Evolutionary conservation across 2,113 vertebrate genomes (phyloP).

Genomic region (Epinephelus cyanopodus): DNA sequence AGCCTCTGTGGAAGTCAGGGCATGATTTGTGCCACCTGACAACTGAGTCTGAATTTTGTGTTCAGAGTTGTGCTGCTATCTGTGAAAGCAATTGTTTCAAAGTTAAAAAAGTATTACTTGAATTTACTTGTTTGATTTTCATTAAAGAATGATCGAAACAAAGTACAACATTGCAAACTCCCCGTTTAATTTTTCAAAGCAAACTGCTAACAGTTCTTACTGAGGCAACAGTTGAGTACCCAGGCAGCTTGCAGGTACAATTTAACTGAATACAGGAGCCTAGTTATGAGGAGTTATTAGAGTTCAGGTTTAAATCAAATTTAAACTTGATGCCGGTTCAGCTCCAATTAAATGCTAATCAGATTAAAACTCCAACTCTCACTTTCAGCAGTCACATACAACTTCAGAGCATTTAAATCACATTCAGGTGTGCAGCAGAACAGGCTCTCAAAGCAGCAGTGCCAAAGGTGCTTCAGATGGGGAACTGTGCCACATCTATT

Average conservation of each 20-base stretch:
- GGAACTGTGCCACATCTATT: conserved; percentile 26
- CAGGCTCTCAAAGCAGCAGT: conserved; percentile 15
- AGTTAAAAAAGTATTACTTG: background rate
- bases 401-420: background rate
- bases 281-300: background rate
- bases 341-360: conserved; percentile 8
- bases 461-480: conserved; percentile 35
- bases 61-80: background rate
- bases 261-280: conserved; percentile 8
- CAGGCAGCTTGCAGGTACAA: background rate
- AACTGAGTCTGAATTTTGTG: background rate
- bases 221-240: background rate
- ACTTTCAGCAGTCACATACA: background rate
- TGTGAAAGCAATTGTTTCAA: background rate
- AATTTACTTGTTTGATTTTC: background rate
- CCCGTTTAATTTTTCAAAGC: background rate
- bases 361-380: conserved; percentile 12
- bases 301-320: conserved; percentile 9
- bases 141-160: background rate
- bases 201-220: background rate
- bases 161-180: background rate
- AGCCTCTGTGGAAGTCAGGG: background rate
- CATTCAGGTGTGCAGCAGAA: conserved; percentile 9
- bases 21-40: conserved; percentile 4
- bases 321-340: background rate